phyloP scores from a whole-genome alignment of 2,888 invertebrate species.

The Cerceris rybyensis region DNA sequence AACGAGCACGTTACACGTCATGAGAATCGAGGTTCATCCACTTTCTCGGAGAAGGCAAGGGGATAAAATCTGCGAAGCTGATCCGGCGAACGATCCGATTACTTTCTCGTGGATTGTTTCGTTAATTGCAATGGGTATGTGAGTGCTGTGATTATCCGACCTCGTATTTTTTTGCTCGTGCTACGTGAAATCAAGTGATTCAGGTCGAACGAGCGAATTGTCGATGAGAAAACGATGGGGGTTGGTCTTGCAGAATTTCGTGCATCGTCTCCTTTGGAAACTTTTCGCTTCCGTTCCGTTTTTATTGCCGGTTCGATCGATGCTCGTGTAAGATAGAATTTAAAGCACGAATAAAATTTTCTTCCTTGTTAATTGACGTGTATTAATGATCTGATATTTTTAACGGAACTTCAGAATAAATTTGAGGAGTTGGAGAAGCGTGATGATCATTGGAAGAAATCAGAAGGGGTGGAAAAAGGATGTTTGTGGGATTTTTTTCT shows the following conservation, averaged over 20 bases:
- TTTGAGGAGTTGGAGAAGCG: too few relatives aligned
- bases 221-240: constrained; percentile 30
- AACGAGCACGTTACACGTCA: too few relatives aligned
- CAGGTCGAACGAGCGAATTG: constrained; percentile 13
- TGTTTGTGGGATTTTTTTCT: too few relatives aligned
- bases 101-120: constrained; percentile 18
- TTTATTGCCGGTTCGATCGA: constrained; percentile 33
- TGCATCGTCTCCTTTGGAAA: constrained; percentile 29
- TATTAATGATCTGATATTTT: too few relatives aligned
- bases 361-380: too few relatives aligned
- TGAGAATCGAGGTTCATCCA: background rate
- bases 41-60: background rate
- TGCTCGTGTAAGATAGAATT: background rate
- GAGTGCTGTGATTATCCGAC: constrained; percentile 14
- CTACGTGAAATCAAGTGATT: constrained; percentile 15
- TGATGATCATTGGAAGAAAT: too few relatives aligned
- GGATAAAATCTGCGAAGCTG: constrained; percentile 6
- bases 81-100: constrained; percentile 25
- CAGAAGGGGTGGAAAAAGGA: too few relatives aligned
- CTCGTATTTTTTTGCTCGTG: constrained; percentile 3
- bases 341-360: background rate
- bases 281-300: constrained; percentile 10
- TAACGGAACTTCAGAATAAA: too few relatives aligned
- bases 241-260: constrained; percentile 17
- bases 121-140: constrained; percentile 31